Conservation (phyloP, 2,888 invertebrate genomes). For the Thysanoteuthis rhombus region DNA sequence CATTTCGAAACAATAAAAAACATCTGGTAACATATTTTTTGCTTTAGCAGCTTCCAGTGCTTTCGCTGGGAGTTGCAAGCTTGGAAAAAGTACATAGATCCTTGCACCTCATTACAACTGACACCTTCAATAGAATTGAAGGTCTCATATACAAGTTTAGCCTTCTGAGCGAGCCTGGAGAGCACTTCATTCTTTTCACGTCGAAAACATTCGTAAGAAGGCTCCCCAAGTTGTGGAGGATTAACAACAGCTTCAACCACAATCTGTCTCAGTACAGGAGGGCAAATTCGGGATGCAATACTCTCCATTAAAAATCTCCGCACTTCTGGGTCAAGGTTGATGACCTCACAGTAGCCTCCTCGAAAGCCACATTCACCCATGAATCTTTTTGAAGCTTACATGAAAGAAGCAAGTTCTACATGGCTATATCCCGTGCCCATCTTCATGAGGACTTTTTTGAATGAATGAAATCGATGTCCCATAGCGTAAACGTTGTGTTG, state of each 20-base stretch:
- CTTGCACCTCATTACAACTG: constrained; percentile 84
- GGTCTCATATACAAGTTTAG: constrained; percentile 84
- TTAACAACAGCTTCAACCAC: constrained; percentile 89
- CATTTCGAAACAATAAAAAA: constrained; percentile 90
- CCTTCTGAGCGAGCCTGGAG: constrained; percentile 79
- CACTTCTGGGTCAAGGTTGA: constrained; percentile 85
- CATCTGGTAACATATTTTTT: constrained; percentile 77
- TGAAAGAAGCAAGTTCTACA: constrained; percentile 93
- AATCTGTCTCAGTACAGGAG: constrained; percentile 87
- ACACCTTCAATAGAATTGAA: constrained; percentile 92
- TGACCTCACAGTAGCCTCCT: constrained; percentile 92
- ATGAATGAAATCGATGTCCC: constrained; percentile 88
- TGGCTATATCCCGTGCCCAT: constrained; percentile 87
- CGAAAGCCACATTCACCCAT: constrained; percentile 86
- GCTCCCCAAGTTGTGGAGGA: constrained; percentile 85
- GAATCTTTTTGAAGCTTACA: constrained; percentile 92
- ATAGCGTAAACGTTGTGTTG: constrained; percentile 96
- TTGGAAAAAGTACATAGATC: constrained; percentile 99
- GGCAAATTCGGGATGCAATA: constrained; percentile 93
- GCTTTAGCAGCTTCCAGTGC: constrained; percentile 85
- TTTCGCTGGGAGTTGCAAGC: constrained; percentile 81
- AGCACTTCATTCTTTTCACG: constrained; percentile 80
- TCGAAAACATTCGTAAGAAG: constrained; percentile 75
- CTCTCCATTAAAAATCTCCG: constrained; percentile 71
- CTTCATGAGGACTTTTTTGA: constrained; percentile 91